Evolutionary conservation across 2,888 invertebrate genomes (phyloP).

Genomic region (Rosalia funebris): DNA sequence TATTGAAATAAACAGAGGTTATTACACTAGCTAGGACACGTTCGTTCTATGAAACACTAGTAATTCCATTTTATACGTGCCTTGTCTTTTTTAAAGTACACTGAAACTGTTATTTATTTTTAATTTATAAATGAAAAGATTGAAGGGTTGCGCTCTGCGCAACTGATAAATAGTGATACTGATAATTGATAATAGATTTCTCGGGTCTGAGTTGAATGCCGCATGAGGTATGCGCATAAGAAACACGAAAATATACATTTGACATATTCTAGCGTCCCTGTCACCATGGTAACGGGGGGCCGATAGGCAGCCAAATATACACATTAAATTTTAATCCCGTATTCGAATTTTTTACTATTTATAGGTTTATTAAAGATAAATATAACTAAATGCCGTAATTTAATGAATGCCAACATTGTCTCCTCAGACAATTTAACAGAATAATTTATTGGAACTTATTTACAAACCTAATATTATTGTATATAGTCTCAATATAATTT

Average conservation of each 20-base stretch:
- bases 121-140: conserved; percentile 9
- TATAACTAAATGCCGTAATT: too few species aligned
- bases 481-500: too few species aligned
- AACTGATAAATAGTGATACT: too few species aligned
- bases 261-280: conserved; percentile 8
- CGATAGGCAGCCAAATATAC: conserved; percentile 12
- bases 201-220: conserved; percentile 16
- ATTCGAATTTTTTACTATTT: too few species aligned
- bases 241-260: conserved; percentile 5
- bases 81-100: not conserved
- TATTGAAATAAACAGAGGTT: conserved; percentile 9
- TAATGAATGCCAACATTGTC: too few species aligned
- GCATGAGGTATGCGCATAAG: not conserved
- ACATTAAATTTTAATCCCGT: not conserved
- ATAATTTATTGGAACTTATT: too few species aligned
- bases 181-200: conserved; percentile 37
- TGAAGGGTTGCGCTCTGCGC: conserved; percentile 38
- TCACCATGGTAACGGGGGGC: conserved; percentile 16
- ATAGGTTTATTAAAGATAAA: too few species aligned
- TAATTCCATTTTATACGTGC: conserved; percentile 18
- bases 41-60: not conserved
- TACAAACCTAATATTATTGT: too few species aligned
- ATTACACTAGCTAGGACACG: conserved; percentile 11
- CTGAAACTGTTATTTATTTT: conserved; percentile 13
- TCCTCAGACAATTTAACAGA: too few species aligned